These are phyloP conservation scores for Stratiomys singularior DNA, from an alignment of 2,888 invertebrate genomes.

Conservation along the genomic window DNA sequence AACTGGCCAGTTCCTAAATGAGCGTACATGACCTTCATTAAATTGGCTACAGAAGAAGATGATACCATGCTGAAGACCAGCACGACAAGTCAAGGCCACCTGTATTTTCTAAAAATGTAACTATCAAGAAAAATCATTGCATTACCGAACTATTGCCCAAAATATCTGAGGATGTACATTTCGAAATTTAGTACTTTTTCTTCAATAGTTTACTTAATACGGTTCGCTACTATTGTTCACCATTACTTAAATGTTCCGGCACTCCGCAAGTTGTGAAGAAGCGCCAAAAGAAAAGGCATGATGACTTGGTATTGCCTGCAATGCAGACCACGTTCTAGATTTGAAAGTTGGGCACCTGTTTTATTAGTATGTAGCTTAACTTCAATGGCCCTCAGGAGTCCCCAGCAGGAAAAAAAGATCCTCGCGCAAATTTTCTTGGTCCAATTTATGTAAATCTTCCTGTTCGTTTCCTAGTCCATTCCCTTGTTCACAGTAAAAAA, in stretches of 20 bases:
- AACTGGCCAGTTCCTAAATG: not conserved
- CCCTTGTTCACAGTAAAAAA: no score
- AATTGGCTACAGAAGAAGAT: slow-evolving; percentile 6
- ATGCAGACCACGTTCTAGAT: no score
- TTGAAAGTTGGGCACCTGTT: no score
- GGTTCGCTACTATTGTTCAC: not conserved
- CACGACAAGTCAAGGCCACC: not conserved
- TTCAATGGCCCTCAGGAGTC: no score
- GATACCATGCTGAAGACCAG: not conserved
- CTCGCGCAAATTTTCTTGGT: no score
- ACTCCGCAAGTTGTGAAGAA: not conserved
- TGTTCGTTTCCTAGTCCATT: no score
- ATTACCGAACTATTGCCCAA: not conserved
- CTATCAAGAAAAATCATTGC: not conserved
- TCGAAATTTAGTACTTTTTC: not conserved
- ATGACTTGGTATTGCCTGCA: no score
- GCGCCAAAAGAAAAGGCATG: no score
- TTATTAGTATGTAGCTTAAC: no score
- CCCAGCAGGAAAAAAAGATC: no score
- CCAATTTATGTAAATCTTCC: no score
- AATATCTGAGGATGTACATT: not conserved
- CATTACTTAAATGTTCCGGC: not conserved
- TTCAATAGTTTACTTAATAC: not conserved
- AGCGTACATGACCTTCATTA: not conserved
- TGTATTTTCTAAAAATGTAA: not conserved